A percentile compares a stretch with the other conserved stretches of the same genome.
Evolutionary conservation across 2,113 vertebrate genomes (phyloP).

Genomic region (Gavialis gangeticus): DNA sequence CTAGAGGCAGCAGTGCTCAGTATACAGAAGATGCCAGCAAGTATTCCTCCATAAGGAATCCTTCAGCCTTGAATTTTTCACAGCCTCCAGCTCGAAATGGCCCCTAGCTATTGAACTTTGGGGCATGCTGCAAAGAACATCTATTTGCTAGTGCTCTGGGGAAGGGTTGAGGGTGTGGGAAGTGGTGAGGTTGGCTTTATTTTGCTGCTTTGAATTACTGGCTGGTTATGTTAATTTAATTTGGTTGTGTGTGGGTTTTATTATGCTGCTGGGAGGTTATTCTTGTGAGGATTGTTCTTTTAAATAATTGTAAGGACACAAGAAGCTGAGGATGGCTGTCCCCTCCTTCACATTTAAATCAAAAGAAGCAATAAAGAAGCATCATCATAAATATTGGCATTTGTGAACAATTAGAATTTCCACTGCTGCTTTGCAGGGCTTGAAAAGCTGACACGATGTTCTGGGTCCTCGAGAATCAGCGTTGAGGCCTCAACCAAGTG

Average conservation of each 20-base stretch:
- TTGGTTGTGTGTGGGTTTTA: neutral
- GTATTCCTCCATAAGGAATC: neutral
- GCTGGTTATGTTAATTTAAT: neutral
- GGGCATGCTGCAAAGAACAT: accelerated
- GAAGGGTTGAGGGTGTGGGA: neutral
- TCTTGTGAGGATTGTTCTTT: neutral
- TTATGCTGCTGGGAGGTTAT: neutral
- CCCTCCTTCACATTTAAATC: slow-evolving; percentile 36
- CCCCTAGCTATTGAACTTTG: accelerated
- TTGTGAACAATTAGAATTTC: slow-evolving; percentile 76
- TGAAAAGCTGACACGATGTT: slow-evolving; percentile 73
- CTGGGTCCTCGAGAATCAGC: slow-evolving; percentile 76
- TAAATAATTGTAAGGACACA: slow-evolving; percentile 19
- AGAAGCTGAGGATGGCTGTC: neutral
- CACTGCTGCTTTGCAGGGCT: slow-evolving; percentile 72
- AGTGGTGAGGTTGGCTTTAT: neutral
- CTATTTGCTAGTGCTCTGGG: neutral
- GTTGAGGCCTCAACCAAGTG: slow-evolving; percentile 80
- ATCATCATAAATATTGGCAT: slow-evolving; percentile 65
- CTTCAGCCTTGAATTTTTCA: accelerated
- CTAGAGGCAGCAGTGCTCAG: neutral
- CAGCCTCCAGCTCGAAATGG: neutral
- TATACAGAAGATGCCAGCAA: neutral
- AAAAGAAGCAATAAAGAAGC: slow-evolving; percentile 34
- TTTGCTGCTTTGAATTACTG: slow-evolving; percentile 3